These are phyloP conservation scores for Lepidocyrtinus sp. DNA, from an alignment of 2,888 invertebrate genomes.

Conservation along the genomic window DNA sequence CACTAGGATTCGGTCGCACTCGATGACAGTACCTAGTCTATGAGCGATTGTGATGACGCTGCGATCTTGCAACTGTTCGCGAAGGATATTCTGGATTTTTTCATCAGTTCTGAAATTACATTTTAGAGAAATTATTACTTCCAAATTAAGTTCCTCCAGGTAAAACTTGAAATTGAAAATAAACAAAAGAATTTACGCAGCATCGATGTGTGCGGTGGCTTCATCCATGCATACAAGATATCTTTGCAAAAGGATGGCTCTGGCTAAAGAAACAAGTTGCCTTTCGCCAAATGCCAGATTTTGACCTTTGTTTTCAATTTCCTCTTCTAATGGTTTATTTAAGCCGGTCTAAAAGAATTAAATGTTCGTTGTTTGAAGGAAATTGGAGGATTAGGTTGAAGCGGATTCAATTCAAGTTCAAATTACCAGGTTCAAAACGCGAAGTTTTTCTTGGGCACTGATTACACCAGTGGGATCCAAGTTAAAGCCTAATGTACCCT, in stretches of 20 bases:
- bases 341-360: slow-evolving; percentile 16
- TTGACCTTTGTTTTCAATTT: slow-evolving; percentile 70
- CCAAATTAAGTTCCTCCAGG: no score
- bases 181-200: slow-evolving; percentile 71
- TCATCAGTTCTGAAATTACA: slow-evolving; percentile 80
- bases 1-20: slow-evolving; percentile 89
- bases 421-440: slow-evolving; percentile 7
- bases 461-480: slow-evolving; percentile 25
- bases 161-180: neutral
- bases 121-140: neutral
- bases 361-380: neutral
- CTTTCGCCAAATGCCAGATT: slow-evolving; percentile 77
- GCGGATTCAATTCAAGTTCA: neutral
- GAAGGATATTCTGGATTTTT: slow-evolving; percentile 87
- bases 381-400: no score
- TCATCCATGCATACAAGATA: slow-evolving; percentile 77
- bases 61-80: slow-evolving; percentile 83
- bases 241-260: slow-evolving; percentile 75
- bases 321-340: slow-evolving; percentile 72
- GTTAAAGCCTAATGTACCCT: slow-evolving; percentile 74
- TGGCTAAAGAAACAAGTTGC: slow-evolving; percentile 78
- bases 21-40: slow-evolving; percentile 92
- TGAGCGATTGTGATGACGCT: slow-evolving; percentile 94
- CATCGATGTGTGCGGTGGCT: slow-evolving; percentile 76
- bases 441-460: neutral